Evolutionary conservation across 92 coral and sea anemone genomes (phyloP).

Genomic region (Heteractis magnifica): DNA sequence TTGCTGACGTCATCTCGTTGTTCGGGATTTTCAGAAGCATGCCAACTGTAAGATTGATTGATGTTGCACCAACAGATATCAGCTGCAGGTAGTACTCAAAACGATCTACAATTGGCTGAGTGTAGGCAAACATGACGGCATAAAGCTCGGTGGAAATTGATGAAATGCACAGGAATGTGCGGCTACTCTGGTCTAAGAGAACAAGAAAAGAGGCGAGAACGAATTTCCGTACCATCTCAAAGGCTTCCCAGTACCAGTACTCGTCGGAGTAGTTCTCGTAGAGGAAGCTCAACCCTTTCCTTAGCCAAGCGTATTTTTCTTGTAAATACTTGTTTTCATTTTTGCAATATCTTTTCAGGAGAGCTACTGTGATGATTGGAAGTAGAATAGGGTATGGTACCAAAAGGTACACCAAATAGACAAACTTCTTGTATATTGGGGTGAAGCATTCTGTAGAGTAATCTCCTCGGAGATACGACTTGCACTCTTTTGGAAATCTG

Average conservation of each 20-base stretch:
- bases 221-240: conserved; percentile 48
- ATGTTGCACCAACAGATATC: conserved; percentile 44
- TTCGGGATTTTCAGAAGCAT: conserved; percentile 61
- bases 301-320: conserved; percentile 7
- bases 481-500: conserved; percentile 15
- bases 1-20: conserved; percentile 29
- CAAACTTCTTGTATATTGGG: conserved; percentile 38
- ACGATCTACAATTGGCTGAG: conserved; percentile 48
- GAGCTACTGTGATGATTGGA: conserved; percentile 26
- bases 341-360: conserved; percentile 18
- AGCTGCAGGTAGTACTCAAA: conserved; percentile 65
- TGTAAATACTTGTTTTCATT: background rate
- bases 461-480: conserved; percentile 45
- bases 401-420: conserved; percentile 18
- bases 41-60: conserved; percentile 57
- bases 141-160: conserved; percentile 49
- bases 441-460: conserved; percentile 51
- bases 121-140: conserved; percentile 48
- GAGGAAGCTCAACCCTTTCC: conserved; percentile 33
- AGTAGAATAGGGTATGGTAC: conserved; percentile 27
- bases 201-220: conserved; percentile 34
- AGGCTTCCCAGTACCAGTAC: conserved; percentile 66
- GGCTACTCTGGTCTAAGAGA: conserved; percentile 53
- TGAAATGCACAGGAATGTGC: conserved; percentile 46
- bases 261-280: conserved; percentile 55